phyloP scores from a whole-genome alignment of 2,113 vertebrate genomes.

The Holacanthus passer region DNA sequence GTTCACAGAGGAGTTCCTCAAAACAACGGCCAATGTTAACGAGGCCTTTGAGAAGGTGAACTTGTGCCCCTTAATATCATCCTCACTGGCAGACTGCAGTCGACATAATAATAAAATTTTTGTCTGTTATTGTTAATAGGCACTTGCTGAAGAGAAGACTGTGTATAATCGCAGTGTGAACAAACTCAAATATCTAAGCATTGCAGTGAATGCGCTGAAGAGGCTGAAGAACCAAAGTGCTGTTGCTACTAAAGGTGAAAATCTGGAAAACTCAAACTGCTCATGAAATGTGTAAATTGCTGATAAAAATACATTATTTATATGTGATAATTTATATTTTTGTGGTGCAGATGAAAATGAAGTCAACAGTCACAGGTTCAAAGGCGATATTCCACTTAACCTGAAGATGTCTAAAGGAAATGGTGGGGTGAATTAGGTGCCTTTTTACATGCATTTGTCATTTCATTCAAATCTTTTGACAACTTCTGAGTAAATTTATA shows the following conservation, averaged over 20 bases:
- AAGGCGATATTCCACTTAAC: conserved; percentile 80
- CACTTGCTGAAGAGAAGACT: conserved; percentile 85
- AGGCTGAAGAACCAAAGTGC: conserved; percentile 84
- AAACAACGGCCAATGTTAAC: conserved; percentile 79
- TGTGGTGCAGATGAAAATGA: conserved; percentile 68
- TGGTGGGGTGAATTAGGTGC: conserved; percentile 58
- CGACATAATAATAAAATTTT: not conserved
- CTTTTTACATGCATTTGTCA: not conserved
- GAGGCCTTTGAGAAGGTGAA: conserved; percentile 89
- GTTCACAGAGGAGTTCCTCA: conserved; percentile 87
- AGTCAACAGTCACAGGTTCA: conserved; percentile 55
- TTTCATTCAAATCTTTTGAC: conserved; percentile 12
- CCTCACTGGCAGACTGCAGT: not conserved
- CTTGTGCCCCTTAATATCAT: not conserved
- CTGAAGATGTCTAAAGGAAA: conserved; percentile 58
- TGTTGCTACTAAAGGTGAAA: conserved; percentile 73
- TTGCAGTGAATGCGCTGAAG: conserved; percentile 87
- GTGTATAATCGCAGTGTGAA: conserved; percentile 86
- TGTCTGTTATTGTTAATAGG: conserved; percentile 67
- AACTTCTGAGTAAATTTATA: not conserved
- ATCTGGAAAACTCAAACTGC: not conserved
- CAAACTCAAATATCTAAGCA: conserved; percentile 88
- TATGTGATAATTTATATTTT: not conserved
- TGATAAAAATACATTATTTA: not conserved
- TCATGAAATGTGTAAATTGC: not conserved